Conservation (phyloP, 2,888 invertebrate species). For the Disparrhopalites patrizii region DNA sequence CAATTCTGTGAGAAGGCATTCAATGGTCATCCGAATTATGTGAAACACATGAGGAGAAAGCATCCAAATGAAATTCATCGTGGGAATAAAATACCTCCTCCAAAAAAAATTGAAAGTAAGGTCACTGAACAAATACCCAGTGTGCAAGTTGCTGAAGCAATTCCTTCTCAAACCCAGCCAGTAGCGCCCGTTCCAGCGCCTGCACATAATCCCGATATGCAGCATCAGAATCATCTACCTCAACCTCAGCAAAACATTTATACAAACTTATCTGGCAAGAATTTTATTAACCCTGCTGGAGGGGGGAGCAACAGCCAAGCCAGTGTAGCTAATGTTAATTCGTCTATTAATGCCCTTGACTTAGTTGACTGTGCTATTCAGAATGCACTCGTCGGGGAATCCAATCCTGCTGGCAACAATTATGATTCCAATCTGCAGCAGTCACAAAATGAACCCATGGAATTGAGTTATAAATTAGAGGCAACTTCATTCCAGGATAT, state of each 20-base stretch:
- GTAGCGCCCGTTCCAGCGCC: not conserved
- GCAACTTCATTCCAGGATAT: slow-evolving; percentile 44
- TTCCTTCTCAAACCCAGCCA: not conserved
- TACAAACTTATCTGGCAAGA: slow-evolving; percentile 22
- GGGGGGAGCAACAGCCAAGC: not conserved
- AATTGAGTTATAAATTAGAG: slow-evolving; percentile 44
- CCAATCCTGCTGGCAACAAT: not conserved
- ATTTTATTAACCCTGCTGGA: slow-evolving; percentile 29
- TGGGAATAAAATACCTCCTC: slow-evolving; percentile 38
- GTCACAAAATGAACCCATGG: slow-evolving; percentile 46
- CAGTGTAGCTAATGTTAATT: not conserved
- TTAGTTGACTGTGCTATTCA: slow-evolving; percentile 39
- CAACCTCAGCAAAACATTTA: slow-evolving; percentile 9
- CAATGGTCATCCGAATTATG: slow-evolving; percentile 59
- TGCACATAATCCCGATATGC: slow-evolving; percentile 5
- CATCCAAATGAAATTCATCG: slow-evolving; percentile 50
- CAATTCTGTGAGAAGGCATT: slow-evolving; percentile 58
- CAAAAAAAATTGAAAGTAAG: slow-evolving; percentile 20
- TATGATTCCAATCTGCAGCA: slow-evolving; percentile 21
- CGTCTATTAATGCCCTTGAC: slow-evolving; percentile 29
- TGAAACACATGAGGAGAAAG: slow-evolving; percentile 59
- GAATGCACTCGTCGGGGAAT: slow-evolving; percentile 27
- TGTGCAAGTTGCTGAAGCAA: not conserved
- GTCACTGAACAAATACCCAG: not conserved
- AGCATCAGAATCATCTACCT: slow-evolving; percentile 8